Base-by-base conservation (phyloP, 2,797 vertebrate genomes). In the Amniataba percoides region DNA sequence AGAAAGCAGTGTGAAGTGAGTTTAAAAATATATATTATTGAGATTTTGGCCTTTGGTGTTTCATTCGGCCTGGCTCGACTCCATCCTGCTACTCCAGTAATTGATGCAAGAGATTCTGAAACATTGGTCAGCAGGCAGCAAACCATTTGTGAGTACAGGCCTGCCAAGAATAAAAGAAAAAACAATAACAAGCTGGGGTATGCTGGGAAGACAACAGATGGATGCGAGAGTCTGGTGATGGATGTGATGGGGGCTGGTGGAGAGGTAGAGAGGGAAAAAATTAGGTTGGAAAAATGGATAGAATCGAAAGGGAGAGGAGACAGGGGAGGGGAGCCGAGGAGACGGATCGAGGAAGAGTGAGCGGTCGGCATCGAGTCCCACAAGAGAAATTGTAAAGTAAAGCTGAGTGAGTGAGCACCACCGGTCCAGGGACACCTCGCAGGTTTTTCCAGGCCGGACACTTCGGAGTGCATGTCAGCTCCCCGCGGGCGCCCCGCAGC, bases 351-450 rank as follows among this genome's bases (percentile, higher is more conserved):
- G 95, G 92, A 91, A 94, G 95, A 96, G 96, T 95, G 95, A 94
- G 94, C 83, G 91, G 93, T 95, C 95, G 95, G 95, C 94, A 91
- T 90, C 85, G 93, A 94, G 95, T 97, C 97, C 98, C 97, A 94
- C 90, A 95, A 97, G 97, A 96, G 95, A 94, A 95, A 95, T 96
- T 96, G 95, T 94, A 94, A 96, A 97, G 96, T 97, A 96, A 97
- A 96, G 96, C 96, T 96, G 97, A 96, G 94, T 95, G 97, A 97
- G 96, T 93, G 95, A 96, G 95, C 95, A 96, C 94, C 95, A 86
- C 93, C 94, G 94, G 96, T 96, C 95, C 92, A 90, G 96, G 96
- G 96, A 97, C 93, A 93, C 95, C 94, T 95, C 93, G 87, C 92
- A 94, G 96, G 94, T 95, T 96, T 96, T 94, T 96, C 74, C 91